A percentile compares a stretch with the other conserved stretches of the same genome.
Conservation (phyloP, 2,888 invertebrate genomes). For the Drosophila macrothrix region DNA sequence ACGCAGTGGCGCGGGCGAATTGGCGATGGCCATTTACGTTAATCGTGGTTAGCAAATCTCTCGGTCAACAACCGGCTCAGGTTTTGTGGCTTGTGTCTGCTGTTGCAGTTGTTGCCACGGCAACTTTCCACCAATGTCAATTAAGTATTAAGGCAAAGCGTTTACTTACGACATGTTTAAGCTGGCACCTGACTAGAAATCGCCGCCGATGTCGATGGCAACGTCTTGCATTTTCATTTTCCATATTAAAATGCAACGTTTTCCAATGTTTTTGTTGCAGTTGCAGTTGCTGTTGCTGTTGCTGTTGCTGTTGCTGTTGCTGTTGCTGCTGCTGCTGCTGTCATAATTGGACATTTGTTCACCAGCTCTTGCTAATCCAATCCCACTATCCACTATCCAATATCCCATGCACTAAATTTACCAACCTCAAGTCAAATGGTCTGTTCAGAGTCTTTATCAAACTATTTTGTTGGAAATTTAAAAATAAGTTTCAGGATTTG, state of each 20-base stretch:
- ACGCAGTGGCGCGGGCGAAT: constrained; percentile 57
- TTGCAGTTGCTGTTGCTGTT: constrained; percentile 17
- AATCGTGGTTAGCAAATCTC: constrained; percentile 48
- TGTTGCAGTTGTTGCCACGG: constrained; percentile 34
- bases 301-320: constrained; percentile 12
- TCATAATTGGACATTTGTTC: constrained; percentile 67
- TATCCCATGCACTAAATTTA: constrained; percentile 20
- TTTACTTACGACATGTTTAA: constrained; percentile 70
- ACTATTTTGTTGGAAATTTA: not conserved
- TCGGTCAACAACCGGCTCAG: constrained; percentile 72
- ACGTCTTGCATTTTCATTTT: constrained; percentile 50
- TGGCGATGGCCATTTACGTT: constrained; percentile 22
- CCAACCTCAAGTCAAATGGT: not conserved
- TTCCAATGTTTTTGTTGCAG: constrained; percentile 20
- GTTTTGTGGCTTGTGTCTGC: constrained; percentile 12
- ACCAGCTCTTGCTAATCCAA: constrained; percentile 49
- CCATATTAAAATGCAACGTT: constrained; percentile 46
- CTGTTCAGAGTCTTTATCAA: not conserved
- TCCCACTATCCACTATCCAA: constrained; percentile 7
- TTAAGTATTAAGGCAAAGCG: constrained; percentile 74
- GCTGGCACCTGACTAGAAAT: constrained; percentile 45
- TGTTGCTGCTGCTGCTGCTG: too few species aligned
- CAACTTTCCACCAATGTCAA: constrained; percentile 78
- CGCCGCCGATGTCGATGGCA: constrained; percentile 6
- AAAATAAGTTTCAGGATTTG: not conserved